Evolutionary conservation across 2,888 invertebrate genomes (phyloP), one percentile per base, ranked within the genome.

Genomic region (Hyalella azteca): DNA sequence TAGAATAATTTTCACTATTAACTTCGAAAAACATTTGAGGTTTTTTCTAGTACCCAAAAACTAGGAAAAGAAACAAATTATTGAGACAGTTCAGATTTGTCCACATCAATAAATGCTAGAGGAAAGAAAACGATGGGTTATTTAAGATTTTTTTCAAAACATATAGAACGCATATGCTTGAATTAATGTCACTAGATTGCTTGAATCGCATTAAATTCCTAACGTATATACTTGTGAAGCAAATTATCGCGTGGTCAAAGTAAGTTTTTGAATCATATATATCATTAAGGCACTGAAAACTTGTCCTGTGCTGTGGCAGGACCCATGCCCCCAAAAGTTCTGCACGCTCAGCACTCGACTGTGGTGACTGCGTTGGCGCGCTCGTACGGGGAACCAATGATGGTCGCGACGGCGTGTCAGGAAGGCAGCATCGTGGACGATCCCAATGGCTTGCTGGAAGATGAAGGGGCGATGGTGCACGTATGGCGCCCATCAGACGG

Each of bases 401-500:
- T 82, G 79, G 66, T 82, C 9, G 82, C 82, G 36, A 81, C 82
- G 19, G 82, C 81, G 4, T 78, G 78, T 22, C 26, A 26, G 41
- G 50, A 66, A 22, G 75, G 50, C 26, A 78, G 80, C 59, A 41
- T 82, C 48, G 77, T 82, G 3, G 80, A 81, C 11, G 81, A 80
- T 26, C 79, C 79, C 78, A 36, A 59, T 29, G 82, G 66, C 19
- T 3, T 66, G 66, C 45, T 75, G 19, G 81, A 81, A n/a, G 54
- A 39, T 39, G 50, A 66, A 29, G 75, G 50, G 13, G 80, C 82
- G 48, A 49, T 82, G 73, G 77, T 82, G 15, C 81, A 82, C 36
- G 79, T 82, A 22, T 82, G 82, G 82, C 50, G 79, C 15, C 73
- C 81, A 0, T 26, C 59, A 19, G 82, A 82, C 40, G 82, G 82